Base-by-base conservation (phyloP, 92 coral and sea anemone species). In the Umimayanthus kanabou region DNA sequence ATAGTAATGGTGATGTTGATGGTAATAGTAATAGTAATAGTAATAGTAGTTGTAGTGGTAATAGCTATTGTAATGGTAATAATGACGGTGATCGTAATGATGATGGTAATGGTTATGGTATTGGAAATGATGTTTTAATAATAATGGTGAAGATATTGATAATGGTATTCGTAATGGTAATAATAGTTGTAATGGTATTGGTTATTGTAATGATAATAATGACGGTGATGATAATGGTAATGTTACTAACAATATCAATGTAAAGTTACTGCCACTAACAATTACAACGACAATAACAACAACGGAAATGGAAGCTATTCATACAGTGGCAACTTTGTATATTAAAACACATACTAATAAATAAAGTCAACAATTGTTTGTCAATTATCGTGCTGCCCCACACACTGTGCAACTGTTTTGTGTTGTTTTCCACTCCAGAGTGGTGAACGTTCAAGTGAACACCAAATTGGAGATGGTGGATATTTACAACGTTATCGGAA, bases 401-500 rank as follows among this genome's bases (percentile, higher is more conserved):
- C 57, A 9, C n/a, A 25, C 6, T 25, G 18, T 9, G 11, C 58
- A 16, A 26, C 25, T 22, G 55, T 45, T 29, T 23, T 77, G 15
- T 57, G 6, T 74, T 70, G n/a, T 49, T 14, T 11, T 20, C 23
- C 7, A 5, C 58, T 49, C n/a, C 84, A 94, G 97, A 75, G 78
- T 45, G 82, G 92, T 95, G 72, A 85, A 84, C 39, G 71, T 95
- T 80, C 87, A 87, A 55, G 96, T 93, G 42, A 90, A 85, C 87
- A 95, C 89, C 71, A 92, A 85, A 57, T 87, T 93, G 74, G 50
- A 81, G 58, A 84, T 33, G 39, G 67, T 43, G 30, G 94, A 93
- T 77, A 88, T 91, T 82, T 93, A 93, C 84, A 95, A 95, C 87
- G 94, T 95, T 78, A 90, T 95, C 57, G 98, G 98, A 9, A 89